Percentiles rank a stretch among this genome's conserved stretches.
Conservation (phyloP, 2,113 vertebrate genomes). For the Spermophilus dauricus region DNA sequence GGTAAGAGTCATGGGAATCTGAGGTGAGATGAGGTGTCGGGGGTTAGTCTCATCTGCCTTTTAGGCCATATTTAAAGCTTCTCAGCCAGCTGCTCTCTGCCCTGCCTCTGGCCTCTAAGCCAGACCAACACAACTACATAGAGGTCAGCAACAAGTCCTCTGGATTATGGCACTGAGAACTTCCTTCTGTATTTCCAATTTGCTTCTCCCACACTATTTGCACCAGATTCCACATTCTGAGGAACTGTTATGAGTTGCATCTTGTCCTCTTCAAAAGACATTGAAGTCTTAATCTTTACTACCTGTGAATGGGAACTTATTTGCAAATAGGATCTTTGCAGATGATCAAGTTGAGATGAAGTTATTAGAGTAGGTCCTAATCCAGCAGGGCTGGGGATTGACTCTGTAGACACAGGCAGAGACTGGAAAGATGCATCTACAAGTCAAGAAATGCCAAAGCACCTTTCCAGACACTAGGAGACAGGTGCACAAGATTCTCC, state of each 20-base stretch:
- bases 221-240: neutral
- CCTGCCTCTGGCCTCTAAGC: neutral
- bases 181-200: slow-evolving; percentile 19
- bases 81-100: too few species aligned
- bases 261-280: neutral
- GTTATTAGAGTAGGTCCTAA: neutral
- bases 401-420: neutral
- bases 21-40: neutral
- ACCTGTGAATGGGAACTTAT: neutral
- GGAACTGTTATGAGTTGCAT: neutral
- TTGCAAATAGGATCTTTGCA: neutral
- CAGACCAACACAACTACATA: neutral
- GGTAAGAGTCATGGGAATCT: neutral
- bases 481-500: neutral
- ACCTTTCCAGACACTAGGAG: neutral
- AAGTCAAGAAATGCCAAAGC: neutral
- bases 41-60: neutral
- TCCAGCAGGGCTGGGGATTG: neutral
- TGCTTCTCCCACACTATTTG: neutral
- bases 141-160: neutral
- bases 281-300: neutral
- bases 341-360: neutral
- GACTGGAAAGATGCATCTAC: neutral
- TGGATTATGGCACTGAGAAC: neutral
- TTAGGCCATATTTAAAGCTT: neutral